phyloP scores from a whole-genome alignment of 2,888 invertebrate genomes.

The Pimpla rufipes region DNA sequence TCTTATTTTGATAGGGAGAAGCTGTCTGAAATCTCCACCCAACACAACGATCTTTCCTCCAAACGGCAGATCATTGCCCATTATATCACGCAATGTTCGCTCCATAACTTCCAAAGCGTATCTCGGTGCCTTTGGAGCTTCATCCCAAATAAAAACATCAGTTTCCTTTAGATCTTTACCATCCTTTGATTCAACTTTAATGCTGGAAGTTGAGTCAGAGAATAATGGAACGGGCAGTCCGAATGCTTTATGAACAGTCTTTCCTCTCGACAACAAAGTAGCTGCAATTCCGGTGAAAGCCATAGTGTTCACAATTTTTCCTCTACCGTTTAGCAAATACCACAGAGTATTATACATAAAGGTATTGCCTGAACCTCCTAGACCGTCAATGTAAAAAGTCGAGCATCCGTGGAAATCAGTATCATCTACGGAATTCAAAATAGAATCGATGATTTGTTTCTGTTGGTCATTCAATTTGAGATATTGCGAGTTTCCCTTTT shows the following conservation, averaged over 20 bases:
- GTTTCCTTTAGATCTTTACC: neutral
- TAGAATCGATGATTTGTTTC: conserved; percentile 56
- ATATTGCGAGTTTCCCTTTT: conserved; percentile 40
- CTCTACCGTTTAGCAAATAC: conserved; percentile 60
- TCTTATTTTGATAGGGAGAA: conserved; percentile 55
- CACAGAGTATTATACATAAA: conserved; percentile 72
- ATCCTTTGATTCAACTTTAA: conserved; percentile 7
- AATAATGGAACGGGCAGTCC: conserved; percentile 47
- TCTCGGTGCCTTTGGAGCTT: conserved; percentile 19
- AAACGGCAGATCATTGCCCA: conserved; percentile 24
- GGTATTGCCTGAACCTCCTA: conserved; percentile 2
- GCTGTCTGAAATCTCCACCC: conserved; percentile 57
- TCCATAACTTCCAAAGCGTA: conserved; percentile 32
- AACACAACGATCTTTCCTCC: conserved; percentile 44
- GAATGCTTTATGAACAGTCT: conserved; percentile 79
- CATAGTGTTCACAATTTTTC: conserved; percentile 57
- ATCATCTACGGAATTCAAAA: conserved; percentile 27
- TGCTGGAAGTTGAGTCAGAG: neutral
- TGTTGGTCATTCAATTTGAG: conserved; percentile 59
- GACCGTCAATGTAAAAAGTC: conserved; percentile 5
- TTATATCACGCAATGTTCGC: conserved; percentile 7
- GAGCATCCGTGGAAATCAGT: neutral
- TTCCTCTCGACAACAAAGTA: conserved; percentile 76
- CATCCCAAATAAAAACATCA: conserved; percentile 8
- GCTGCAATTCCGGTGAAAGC: conserved; percentile 71